Base-by-base conservation (phyloP, 2,888 invertebrate species). In the Magallana nippona region DNA sequence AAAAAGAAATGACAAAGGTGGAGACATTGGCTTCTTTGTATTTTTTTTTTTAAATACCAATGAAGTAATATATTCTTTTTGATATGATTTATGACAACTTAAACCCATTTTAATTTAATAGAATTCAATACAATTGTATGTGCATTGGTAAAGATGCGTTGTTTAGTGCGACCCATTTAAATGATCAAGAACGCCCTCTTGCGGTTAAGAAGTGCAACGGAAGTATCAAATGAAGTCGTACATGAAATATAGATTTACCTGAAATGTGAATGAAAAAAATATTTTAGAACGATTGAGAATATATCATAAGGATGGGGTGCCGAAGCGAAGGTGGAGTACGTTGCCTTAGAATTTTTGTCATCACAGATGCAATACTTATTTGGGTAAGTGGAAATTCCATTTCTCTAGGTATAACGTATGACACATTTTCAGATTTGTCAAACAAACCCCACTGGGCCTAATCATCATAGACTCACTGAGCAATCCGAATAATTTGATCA, bases 311-410 rank as follows among this genome's bases (percentile, higher is more conserved):
- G 15, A 71, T 71, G 71, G 71, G 71, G 13, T 71, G 71, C 13
- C 71, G 55, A 11, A 78, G 55, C n/a, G 78, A 55, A 55, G 19
- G 55, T 78, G 56, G 56, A 19, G 44, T 80, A 17, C 19, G 22
- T 2, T 88, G 87, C 81, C 86, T 88, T 84, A 81, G 87, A 77
- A 86, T 89, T 60, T 55, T 87, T 19, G 85, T 86, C 32, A 85
- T 89, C 55, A 81, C 88, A 55, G 78, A 86, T 55, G 86, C 85
- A 15, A 77, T 85, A 81, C 83, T 89, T 55, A 84, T 88, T 22
- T 89, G 87, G 87, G 88, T 88, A 87, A 88, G 87, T 85, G 19
- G 55, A 1, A 60, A 60, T 8, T 10, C 0, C 5, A 11, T 60
- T 60, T 17, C 11, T 10, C 11, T 60, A 5, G 0, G 0, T 60